Conservation (phyloP, 2,888 invertebrate genomes). For the Epistrophella euchroma region DNA sequence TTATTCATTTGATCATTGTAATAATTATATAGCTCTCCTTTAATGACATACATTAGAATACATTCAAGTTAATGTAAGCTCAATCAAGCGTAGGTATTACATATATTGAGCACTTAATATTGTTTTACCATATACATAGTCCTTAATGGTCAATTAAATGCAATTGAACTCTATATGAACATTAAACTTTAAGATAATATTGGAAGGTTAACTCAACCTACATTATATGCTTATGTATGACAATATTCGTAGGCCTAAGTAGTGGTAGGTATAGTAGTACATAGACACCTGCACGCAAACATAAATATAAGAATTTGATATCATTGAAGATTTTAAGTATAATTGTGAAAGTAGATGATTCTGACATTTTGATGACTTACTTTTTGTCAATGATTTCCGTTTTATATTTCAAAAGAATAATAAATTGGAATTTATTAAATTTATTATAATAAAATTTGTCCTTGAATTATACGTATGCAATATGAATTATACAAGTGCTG, state of each 20-base stretch:
- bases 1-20: constrained; percentile 28
- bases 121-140: constrained; percentile 17
- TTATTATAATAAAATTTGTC: neutral
- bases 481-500: neutral
- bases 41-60: constrained; percentile 29
- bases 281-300: neutral
- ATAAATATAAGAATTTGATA: constrained; percentile 5
- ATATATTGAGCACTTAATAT: constrained; percentile 27
- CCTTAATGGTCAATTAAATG: constrained; percentile 52
- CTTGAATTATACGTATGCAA: neutral
- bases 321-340: constrained; percentile 3
- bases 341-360: neutral
- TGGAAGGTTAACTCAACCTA: constrained; percentile 1
- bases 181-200: neutral
- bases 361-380: neutral
- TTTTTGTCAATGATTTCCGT: constrained; percentile 16
- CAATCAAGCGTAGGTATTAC: constrained; percentile 49
- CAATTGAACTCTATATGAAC: constrained; percentile 34
- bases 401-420: constrained; percentile 12
- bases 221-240: neutral
- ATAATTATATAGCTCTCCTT: constrained; percentile 16
- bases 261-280: neutral
- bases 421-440: neutral
- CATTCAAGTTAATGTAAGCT: constrained; percentile 7
- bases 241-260: neutral